Conservation (phyloP, 2,888 invertebrate genomes). For the Lasiommata megera region DNA sequence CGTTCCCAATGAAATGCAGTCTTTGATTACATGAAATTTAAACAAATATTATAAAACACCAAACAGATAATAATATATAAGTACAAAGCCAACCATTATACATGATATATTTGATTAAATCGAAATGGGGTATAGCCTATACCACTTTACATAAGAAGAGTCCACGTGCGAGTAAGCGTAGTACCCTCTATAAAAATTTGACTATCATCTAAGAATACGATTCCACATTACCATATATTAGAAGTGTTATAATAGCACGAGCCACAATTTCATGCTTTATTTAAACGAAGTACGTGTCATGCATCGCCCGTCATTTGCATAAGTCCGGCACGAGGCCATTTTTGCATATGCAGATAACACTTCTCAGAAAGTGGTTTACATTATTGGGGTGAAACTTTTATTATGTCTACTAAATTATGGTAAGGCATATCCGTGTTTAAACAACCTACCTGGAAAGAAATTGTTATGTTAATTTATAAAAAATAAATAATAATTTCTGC, state of each 20-base stretch:
- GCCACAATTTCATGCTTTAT: constrained; percentile 9
- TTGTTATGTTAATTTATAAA: no score
- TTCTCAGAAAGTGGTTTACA: constrained; percentile 23
- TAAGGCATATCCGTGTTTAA: not conserved
- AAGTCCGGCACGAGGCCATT: constrained; percentile 20
- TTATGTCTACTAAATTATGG: constrained; percentile 2
- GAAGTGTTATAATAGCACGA: constrained; percentile 8
- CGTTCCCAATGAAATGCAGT: no score
- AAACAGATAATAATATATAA: no score
- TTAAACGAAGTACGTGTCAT: constrained; percentile 16
- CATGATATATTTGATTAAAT: no score
- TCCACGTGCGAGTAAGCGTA: constrained; percentile 1
- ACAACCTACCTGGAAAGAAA: no score
- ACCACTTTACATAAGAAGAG: constrained; percentile 9
- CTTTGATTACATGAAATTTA: no score
- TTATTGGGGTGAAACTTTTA: constrained; percentile 23
- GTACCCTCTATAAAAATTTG: not conserved
- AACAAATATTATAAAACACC: no score
- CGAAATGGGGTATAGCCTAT: not conserved
- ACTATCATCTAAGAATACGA: constrained; percentile 10
- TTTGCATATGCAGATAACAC: constrained; percentile 29
- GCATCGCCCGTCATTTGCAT: constrained; percentile 12
- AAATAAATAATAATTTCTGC: no score
- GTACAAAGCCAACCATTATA: no score
- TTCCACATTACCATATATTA: constrained; percentile 11